Conservation (phyloP, 2,797 vertebrate species). For the Crax fasciolata region DNA sequence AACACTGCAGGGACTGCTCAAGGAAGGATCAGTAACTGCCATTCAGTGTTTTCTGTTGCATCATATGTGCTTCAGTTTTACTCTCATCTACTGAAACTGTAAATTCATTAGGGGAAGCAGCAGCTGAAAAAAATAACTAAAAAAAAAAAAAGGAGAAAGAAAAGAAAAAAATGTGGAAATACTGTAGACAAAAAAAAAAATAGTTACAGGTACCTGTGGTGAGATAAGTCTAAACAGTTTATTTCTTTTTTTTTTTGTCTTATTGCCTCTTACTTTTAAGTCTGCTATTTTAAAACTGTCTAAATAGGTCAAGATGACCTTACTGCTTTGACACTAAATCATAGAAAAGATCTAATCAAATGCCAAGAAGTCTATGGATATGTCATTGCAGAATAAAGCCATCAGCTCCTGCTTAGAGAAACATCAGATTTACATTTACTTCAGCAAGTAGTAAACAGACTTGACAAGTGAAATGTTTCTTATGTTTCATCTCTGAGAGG, state of each 20-base stretch:
- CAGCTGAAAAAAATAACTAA: not conserved
- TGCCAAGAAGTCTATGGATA: slow-evolving; percentile 49
- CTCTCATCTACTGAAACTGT: not conserved
- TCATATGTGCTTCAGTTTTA: not conserved
- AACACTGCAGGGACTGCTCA: not conserved
- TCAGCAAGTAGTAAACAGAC: slow-evolving; percentile 62
- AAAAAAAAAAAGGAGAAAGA: not conserved
- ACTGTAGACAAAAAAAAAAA: not conserved
- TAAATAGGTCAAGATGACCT: slow-evolving; percentile 62
- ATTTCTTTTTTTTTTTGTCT: not conserved
- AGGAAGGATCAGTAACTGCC: not conserved
- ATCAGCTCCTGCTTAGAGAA: slow-evolving; percentile 63
- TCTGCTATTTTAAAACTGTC: slow-evolving; percentile 50
- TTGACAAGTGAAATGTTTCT: slow-evolving; percentile 74
- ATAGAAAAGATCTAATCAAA: slow-evolving; percentile 65
- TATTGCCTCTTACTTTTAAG: not conserved
- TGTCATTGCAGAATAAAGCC: slow-evolving; percentile 39
- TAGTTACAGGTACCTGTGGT: not conserved
- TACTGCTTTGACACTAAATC: slow-evolving; percentile 71
- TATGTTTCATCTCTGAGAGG: slow-evolving; percentile 28
- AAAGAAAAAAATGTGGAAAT: not conserved
- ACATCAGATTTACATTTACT: slow-evolving; percentile 69
- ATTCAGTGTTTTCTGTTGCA: not conserved
- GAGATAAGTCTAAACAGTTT: not conserved
- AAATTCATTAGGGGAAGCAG: not conserved